Evolutionary conservation across 2,113 vertebrate species (phyloP).

Genomic region (Rhodinocichla rosea): DNA sequence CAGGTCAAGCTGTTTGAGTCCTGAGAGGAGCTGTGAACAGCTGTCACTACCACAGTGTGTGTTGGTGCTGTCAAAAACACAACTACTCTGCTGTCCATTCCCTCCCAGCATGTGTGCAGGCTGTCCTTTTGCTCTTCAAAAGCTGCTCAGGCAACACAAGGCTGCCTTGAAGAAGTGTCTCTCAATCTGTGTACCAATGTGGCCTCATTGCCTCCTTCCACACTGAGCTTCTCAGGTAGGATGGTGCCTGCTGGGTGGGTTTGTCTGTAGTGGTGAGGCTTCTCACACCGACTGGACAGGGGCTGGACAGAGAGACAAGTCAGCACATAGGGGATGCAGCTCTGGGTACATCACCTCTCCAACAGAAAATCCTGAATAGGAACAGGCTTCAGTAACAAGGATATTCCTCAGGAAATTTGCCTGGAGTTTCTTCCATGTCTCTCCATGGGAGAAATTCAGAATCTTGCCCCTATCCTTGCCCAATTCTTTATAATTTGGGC

Average conservation of each 20-base stretch:
- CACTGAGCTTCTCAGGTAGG: not conserved
- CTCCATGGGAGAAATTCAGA: not conserved
- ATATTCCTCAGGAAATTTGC: not conserved
- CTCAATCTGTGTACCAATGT: not conserved
- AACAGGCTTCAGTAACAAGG: not conserved
- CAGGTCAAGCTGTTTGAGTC: not conserved
- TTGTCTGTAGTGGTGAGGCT: not conserved
- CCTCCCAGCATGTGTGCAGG: no score
- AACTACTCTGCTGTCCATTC: not conserved
- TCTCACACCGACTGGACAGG: not conserved
- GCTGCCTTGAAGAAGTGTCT: not conserved
- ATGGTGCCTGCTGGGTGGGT: not conserved
- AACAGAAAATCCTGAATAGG: not conserved
- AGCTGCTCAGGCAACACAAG: not conserved
- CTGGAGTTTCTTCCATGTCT: not conserved
- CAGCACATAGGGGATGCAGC: rapidly evolving
- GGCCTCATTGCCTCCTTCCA: not conserved
- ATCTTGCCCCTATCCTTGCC: not conserved
- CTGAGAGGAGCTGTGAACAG: not conserved
- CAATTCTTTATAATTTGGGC: not conserved
- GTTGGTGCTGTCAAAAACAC: not conserved
- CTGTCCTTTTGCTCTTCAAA: not conserved
- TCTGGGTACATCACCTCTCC: rapidly evolving
- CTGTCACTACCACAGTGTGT: not conserved
- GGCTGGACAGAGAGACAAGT: not conserved